Evolutionary conservation across 2,113 vertebrate genomes (phyloP), one percentile per base, ranked within the genome.

Genomic region (Sisor rabdophorus): DNA sequence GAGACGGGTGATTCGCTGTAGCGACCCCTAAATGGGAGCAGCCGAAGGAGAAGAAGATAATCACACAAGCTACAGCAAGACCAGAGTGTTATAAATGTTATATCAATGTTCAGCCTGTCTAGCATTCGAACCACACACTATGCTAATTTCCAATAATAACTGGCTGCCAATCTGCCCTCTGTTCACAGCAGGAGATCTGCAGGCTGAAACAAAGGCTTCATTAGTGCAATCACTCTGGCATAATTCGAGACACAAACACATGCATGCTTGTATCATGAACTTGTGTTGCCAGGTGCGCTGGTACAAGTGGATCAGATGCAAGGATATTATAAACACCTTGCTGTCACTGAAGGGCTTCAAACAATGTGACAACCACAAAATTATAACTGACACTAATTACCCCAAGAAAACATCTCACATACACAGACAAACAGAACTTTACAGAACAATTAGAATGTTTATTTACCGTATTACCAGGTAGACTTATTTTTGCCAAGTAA

Each of bases 161-260:
- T 69, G 24, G 7, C 3, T 11, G 17, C 47, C 65, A 52, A 20
- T 69, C 65, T 69, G 65, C 47, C 65, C 47, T 69, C 24, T 52
- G 65, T 28, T 69, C 65, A 28, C 65, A 69, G 65, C 47, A 69
- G 47, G 65, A 69, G 65, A 4, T 50, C 47, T 30, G 28, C 16
- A 69, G 11, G 47, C 24, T 50, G 28, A 69, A 69, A 69, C 47
- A 69, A 69, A 52, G 65, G 47, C 47, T 52, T 48, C 16, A 69
- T 69, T 69, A 30, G 24, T 52, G 24, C 47, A 69, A 69, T 69
- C 65, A 69, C 47, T 69, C 65, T 24, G 47, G 65, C 47, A 69
- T 52, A 28, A 69, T 52, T 20, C 19, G 19, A 28, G 47, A 69
- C 16, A 69, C 65, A 69, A 69, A 69, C 47, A 28, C 24, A 69